Conservation (phyloP, 2,797 vertebrate species). For the Etheostoma nigrum region DNA sequence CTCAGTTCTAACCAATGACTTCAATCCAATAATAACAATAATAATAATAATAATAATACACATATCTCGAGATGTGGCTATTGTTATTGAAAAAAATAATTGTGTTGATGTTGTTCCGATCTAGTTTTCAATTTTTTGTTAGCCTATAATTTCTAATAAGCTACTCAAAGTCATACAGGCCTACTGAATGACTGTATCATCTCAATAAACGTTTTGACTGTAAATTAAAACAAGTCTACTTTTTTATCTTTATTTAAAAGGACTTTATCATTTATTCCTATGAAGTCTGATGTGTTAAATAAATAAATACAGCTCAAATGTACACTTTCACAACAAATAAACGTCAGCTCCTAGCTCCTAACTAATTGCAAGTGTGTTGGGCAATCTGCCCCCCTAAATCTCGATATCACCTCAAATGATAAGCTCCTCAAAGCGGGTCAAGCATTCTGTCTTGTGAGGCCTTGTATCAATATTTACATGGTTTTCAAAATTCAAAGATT, state of each 20-base stretch:
- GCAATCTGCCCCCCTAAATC: neutral
- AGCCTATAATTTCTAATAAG: neutral
- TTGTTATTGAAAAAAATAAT: too few species aligned
- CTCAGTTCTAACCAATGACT: conserved; percentile 50
- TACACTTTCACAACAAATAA: neutral
- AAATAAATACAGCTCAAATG: neutral
- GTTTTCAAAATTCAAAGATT: too few species aligned
- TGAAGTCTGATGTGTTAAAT: neutral
- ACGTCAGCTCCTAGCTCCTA: neutral
- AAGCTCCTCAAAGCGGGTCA: neutral
- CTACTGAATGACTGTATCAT: neutral
- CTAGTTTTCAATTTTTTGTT: neutral
- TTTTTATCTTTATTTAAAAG: neutral
- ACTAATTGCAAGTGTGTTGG: neutral
- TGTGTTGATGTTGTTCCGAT: neutral
- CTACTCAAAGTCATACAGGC: neutral
- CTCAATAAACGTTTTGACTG: neutral
- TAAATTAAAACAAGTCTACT: neutral
- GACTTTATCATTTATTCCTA: neutral
- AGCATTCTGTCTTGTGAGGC: neutral
- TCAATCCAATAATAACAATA: conserved; percentile 11
- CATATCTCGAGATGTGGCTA: neutral
- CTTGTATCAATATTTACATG: neutral
- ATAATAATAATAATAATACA: neutral
- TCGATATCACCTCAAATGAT: neutral